Evolutionary conservation across 2,888 invertebrate genomes (phyloP), one percentile per base, ranked within the genome.

Genomic region (Caenorhabditis drosophilae): DNA sequence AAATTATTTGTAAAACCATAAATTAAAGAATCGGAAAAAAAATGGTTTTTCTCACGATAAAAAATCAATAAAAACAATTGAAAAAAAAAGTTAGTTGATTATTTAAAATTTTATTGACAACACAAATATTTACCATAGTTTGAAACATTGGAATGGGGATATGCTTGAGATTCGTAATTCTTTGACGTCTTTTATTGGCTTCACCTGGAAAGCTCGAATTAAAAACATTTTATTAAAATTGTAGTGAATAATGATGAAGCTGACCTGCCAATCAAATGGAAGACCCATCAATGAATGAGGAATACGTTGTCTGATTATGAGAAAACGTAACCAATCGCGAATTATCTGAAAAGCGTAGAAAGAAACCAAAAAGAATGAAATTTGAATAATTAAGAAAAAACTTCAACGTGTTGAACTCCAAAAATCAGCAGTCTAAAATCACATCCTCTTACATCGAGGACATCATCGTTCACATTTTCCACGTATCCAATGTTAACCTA

Each of bases 231-330:
- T 23, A 23, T 35, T 15, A 35, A 18, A 20, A 12, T 25, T 15
- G 22, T 11, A 25, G 9, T 34, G 9, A 11, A 34, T 34, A 34
- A 12, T 41, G 41, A 9, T 27, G 18, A 15, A n/a, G 15, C 41
- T 35, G n/a, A 75, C 75, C 61, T 75, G 67, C 77, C 78, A 78
- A 44, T 76, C 77, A 36, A 77, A 75, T 18, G 70, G 71, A 44
- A 72, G 58, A 48, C 74, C 72, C 50, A 77, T 53, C 26, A 79
- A 53, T 16, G 75, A 67, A 59, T 79, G 78, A 16, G 79, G 78
- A 26, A 79, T 73, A 38, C 79, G 64, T 61, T 78, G 78, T 53
- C 79, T 71, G 25, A 79, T 61, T 9, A 79, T 68, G 25, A 79
- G 64, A 64, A 78, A 76, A 46, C 78, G 67, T 11, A 79, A 63